Base-by-base conservation (phyloP, 1,140 invertebrate species). In the Cyclina sinensis region DNA sequence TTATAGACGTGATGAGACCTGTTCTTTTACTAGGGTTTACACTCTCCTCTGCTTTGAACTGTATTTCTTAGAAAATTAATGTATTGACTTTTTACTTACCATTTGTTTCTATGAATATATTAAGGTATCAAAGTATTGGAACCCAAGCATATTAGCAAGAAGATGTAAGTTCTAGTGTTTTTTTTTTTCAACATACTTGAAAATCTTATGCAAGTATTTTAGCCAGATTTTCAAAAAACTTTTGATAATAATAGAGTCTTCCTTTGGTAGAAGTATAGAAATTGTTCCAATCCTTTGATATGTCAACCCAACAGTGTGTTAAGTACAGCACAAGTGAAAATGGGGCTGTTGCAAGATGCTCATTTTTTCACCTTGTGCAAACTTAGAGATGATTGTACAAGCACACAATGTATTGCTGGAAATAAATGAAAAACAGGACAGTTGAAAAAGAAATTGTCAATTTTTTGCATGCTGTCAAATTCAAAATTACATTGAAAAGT, bases 31-130 rank as follows among this genome's bases (percentile, higher is more conserved):
- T 73, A 32, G 68, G 39, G 30, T 73, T 39, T 73, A 73, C 30
- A 65, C 68, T 7, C 68, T 73, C 68, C 68, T 39, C 14, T 12
- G 30, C 68, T 73, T 73, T 37, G 30, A 32, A 73, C 32, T 21
- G 39, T 73, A 73, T 73, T 73, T 73, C 35, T 21, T 73, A 68
- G 62, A 68, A 32, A n/a, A n/a, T n/a, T n/a, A n/a, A 32, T 73
- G 68, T 39, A 73, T 43, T 78, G 74, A 57, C 74, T 78, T 32
- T 78, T 48, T 78, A 51, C 74, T 78, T 48, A 78, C 46, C 5
- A 54, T 32, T 16, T 16, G 32, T 57, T 24, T 48, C 54, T 27
- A 27, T 9, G 21, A 35, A 9, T 32, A 54, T 78, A 24, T 78
- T 11, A 48, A 74, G 54, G 48, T 48, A 78, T 78, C n/a, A 48